Base-by-base conservation (phyloP, 2,888 invertebrate genomes). In the Allygus modestus region DNA sequence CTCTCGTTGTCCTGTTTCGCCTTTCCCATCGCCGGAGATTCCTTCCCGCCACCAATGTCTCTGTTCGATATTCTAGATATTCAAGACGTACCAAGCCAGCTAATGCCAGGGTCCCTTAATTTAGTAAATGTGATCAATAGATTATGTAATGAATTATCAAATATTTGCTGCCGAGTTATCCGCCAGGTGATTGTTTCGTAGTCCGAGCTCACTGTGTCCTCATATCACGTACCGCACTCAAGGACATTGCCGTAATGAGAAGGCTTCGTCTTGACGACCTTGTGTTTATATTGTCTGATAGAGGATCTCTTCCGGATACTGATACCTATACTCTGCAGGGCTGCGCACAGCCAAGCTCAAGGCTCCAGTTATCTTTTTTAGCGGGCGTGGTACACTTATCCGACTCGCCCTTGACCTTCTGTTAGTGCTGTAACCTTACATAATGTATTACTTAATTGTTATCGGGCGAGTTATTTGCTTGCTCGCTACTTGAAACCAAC, bases 261-360 rank as follows among this genome's bases (percentile, higher is more conserved):
- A 37, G 37, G 37, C 37, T 37, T 37, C 37, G 11, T 37, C 37
- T 37, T 11, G 11, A 51, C 51, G 58, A 15, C 65, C 65, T 65
- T 65, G 65, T 17, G 31, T 28, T 28, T 65, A 28, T 65, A 65
- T 65, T 65, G 65, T 65, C 31, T 65, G 65, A 23, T 54, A 54
- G 54, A 15, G 54, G 54, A 54, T 54, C 54, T 11, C 54, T 65
- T 65, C 65, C 65, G 65, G 28, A 31, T 28, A 28, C 17, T 17
- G 31, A 65, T 31, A 65, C 65, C 65, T 20, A 28, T 65, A 65
- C 28, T 65, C 65, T 5, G 17, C 26, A 5, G 1, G 7, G 20
- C 28, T 65, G 31, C 11, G 17, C 26, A 5, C 20, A 9, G 20
- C 28, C 28, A 15, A 31, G 28, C 28, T 65, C 65, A 65, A 65